phyloP scores from a whole-genome alignment of 2,888 invertebrate species.

The Luperina nickerlii region DNA sequence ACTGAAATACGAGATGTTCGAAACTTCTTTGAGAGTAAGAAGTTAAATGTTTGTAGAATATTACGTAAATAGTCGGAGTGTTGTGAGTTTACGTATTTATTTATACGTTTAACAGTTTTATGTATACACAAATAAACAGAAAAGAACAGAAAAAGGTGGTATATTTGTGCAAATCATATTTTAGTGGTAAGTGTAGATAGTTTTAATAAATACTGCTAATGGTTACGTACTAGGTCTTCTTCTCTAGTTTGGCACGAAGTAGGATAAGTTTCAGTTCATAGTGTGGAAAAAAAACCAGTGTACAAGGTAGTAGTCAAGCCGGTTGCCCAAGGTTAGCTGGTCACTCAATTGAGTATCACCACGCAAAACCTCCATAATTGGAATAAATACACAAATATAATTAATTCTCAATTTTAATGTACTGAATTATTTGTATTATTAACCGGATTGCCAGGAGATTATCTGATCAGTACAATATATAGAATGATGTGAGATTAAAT shows the following conservation, averaged over 20 bases:
- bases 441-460: not conserved
- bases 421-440: not conserved
- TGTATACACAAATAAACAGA: not conserved
- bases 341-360: not conserved
- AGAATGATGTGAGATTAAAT: not conserved
- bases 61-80: constrained; percentile 6
- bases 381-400: not conserved
- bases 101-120: not conserved
- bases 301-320: not conserved
- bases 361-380: not conserved
- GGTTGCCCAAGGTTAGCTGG: not conserved
- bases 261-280: not conserved
- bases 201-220: not conserved
- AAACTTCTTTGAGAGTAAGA: constrained; percentile 38
- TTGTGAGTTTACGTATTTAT: constrained; percentile 19
- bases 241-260: not conserved
- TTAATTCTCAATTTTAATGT: not conserved
- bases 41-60: constrained; percentile 34
- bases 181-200: not conserved
- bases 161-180: not conserved
- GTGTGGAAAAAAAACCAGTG: not conserved
- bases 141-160: not conserved
- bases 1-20: constrained; percentile 46
- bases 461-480: not conserved
- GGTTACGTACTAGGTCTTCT: not conserved